Conservation (phyloP, 2,113 vertebrate genomes). For the Lasiurus borealis region DNA sequence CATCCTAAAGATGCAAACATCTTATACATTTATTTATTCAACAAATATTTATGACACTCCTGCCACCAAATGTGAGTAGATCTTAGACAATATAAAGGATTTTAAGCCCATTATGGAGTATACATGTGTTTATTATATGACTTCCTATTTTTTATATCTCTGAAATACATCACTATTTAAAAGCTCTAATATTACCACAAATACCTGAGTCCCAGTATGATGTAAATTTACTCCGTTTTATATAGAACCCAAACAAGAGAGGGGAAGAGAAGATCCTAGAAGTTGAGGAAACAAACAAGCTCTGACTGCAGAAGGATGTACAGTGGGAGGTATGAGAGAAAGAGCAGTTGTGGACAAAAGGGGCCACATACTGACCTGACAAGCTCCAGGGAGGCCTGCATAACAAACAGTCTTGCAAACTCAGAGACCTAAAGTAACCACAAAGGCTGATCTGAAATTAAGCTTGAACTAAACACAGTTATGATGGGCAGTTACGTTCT, state of each 20-base stretch:
- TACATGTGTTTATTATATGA: not conserved
- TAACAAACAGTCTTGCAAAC: too few relatives aligned
- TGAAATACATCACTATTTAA: conserved; percentile 33
- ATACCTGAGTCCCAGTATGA: not conserved
- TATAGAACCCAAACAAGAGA: not conserved
- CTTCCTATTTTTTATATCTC: not conserved
- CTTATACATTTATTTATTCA: not conserved
- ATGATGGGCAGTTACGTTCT: too few relatives aligned
- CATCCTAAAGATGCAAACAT: not conserved
- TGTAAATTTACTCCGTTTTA: not conserved
- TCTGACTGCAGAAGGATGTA: not conserved
- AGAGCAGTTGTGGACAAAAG: not conserved
- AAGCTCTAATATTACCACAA: not conserved
- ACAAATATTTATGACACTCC: not conserved
- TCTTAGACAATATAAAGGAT: not conserved
- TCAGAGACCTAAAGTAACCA: too few relatives aligned
- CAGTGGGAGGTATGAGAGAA: not conserved
- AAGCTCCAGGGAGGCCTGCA: too few relatives aligned
- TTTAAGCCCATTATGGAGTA: not conserved
- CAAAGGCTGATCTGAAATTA: too few relatives aligned
- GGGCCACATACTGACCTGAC: too few relatives aligned
- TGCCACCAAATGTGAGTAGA: not conserved
- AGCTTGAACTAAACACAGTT: too few relatives aligned
- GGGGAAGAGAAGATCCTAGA: not conserved
- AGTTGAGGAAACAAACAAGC: not conserved